phyloP scores from a whole-genome alignment of 2,113 vertebrate species.

The Megaleporinus macrocephalus region DNA sequence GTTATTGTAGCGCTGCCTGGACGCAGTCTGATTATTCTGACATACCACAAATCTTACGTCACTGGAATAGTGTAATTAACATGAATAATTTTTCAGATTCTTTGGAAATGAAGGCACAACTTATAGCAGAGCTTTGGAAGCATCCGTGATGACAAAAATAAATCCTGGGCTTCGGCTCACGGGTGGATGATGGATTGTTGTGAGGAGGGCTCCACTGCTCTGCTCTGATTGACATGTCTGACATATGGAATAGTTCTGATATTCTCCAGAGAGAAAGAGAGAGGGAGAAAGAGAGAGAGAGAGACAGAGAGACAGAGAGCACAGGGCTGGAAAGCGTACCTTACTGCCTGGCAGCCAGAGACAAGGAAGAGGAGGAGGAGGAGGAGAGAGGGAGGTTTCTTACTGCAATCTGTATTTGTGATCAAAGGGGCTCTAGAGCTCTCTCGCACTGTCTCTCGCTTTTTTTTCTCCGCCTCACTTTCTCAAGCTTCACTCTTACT shows the following conservation, averaged over 20 bases:
- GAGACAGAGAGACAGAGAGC: slow-evolving; percentile 68
- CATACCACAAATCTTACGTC: slow-evolving; percentile 35
- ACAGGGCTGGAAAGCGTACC: slow-evolving; percentile 73
- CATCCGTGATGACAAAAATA: slow-evolving; percentile 79
- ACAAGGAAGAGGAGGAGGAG: slow-evolving; percentile 19
- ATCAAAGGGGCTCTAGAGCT: slow-evolving; percentile 90
- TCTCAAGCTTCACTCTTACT: slow-evolving; percentile 48
- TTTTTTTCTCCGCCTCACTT: slow-evolving; percentile 36
- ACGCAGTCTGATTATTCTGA: slow-evolving; percentile 43
- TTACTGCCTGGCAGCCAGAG: slow-evolving; percentile 49
- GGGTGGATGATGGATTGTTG: slow-evolving; percentile 52
- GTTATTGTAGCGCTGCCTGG: slow-evolving; percentile 29
- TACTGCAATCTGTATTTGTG: slow-evolving; percentile 87
- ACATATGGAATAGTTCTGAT: slow-evolving; percentile 96
- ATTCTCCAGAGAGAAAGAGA: slow-evolving; percentile 91
- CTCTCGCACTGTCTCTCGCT: slow-evolving; percentile 67
- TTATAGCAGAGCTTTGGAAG: slow-evolving; percentile 72
- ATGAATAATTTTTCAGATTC: slow-evolving; percentile 45
- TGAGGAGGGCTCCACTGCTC: slow-evolving; percentile 81
- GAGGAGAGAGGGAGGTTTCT: slow-evolving; percentile 39
- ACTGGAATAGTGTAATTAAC: slow-evolving; percentile 55
- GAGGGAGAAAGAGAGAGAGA: slow-evolving; percentile 78
- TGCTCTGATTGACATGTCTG: slow-evolving; percentile 90
- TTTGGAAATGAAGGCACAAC: slow-evolving; percentile 51
- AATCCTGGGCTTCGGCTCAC: slow-evolving; percentile 43